Conservation (phyloP, 1,140 invertebrate genomes). For the Heliconius hermathena region DNA sequence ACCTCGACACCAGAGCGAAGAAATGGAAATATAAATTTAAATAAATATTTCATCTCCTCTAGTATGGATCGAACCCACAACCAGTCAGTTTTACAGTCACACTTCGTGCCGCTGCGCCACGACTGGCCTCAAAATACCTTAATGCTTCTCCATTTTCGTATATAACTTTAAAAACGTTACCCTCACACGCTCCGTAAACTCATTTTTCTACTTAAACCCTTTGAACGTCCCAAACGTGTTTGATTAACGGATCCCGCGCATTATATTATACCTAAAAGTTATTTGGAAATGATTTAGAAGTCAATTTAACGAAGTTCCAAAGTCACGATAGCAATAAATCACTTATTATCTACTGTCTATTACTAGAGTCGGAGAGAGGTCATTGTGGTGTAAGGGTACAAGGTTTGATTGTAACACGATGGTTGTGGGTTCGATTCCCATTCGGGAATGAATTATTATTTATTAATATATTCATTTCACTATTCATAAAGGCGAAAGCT, state of each 20-base stretch:
- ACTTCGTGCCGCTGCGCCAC: no score
- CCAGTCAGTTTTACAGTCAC: no score
- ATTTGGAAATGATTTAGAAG: constrained; percentile 3
- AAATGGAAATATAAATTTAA: no score
- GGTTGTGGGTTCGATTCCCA: no score
- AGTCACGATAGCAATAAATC: constrained; percentile 5
- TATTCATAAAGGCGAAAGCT: no score
- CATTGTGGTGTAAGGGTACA: not conserved
- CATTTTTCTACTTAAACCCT: constrained; percentile 23
- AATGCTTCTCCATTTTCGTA: no score
- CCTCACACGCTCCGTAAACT: not conserved
- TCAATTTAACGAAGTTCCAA: constrained; percentile 1
- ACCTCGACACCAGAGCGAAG: no score
- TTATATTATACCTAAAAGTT: constrained; percentile 2
- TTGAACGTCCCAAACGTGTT: constrained; percentile 30
- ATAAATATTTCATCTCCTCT: no score
- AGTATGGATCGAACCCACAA: no score
- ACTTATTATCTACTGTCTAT: not conserved
- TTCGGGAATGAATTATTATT: no score
- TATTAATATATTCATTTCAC: no score
- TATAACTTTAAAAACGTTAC: not conserved
- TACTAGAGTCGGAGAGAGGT: not conserved
- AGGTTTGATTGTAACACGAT: not conserved
- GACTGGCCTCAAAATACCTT: no score
- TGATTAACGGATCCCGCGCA: constrained; percentile 25